phyloP scores from a whole-genome alignment of 1,140 invertebrate genomes.

The Drosophila takahashii region DNA sequence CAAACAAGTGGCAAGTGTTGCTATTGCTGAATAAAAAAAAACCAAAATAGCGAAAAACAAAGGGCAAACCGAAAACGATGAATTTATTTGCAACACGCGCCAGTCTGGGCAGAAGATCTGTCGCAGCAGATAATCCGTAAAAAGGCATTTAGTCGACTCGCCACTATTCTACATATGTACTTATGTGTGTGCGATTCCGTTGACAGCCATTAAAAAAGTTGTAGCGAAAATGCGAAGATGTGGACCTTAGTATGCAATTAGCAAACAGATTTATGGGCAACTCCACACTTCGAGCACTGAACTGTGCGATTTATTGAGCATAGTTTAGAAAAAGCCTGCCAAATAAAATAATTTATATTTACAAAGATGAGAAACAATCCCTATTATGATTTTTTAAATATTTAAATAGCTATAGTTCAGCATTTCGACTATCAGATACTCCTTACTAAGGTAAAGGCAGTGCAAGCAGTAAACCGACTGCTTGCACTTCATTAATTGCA shows the following conservation, averaged over 20 bases:
- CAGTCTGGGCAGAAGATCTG: conserved; percentile 54
- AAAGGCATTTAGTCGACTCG: conserved; percentile 36
- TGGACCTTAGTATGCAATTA: conserved; percentile 33
- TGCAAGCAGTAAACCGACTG: too few relatives aligned
- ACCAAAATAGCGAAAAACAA: conserved; percentile 17
- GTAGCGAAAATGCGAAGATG: conserved; percentile 20
- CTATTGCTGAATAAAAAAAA: conserved; percentile 25
- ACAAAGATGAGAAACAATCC: too few relatives aligned
- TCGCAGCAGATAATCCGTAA: conserved; percentile 47
- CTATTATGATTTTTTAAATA: too few relatives aligned
- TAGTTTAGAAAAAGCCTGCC: neutral
- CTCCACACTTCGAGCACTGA: neutral
- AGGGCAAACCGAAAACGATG: conserved; percentile 33
- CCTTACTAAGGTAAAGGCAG: too few relatives aligned
- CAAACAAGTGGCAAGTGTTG: conserved; percentile 67
- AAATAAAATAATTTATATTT: too few relatives aligned
- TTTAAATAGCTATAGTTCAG: too few relatives aligned
- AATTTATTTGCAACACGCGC: conserved; percentile 75
- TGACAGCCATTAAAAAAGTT: conserved; percentile 41
- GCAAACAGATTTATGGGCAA: conserved; percentile 13
- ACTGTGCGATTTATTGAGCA: neutral
- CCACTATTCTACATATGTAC: neutral
- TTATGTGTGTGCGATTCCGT: neutral
- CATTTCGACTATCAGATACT: too few relatives aligned
- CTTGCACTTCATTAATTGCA: too few relatives aligned